Conservation (phyloP, 2,797 vertebrate genomes). For the Netta rufina region DNA sequence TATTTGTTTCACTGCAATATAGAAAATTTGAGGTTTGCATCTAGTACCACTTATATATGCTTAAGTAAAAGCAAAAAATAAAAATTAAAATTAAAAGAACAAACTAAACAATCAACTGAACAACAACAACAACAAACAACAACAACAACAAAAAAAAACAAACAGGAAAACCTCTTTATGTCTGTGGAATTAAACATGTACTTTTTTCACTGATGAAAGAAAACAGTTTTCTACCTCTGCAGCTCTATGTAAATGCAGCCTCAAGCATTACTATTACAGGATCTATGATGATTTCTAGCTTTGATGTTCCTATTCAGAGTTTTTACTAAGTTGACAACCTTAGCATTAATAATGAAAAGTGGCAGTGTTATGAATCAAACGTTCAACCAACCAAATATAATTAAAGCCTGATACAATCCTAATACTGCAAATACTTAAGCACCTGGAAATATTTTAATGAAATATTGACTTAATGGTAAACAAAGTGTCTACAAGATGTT, state of each 20-base stretch:
- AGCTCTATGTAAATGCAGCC: neutral
- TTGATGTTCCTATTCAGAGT: neutral
- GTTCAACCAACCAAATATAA: constrained; percentile 12
- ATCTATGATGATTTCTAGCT: constrained; percentile 3
- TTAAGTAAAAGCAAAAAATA: neutral
- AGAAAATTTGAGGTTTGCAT: neutral
- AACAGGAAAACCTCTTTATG: neutral
- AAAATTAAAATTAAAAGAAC: neutral
- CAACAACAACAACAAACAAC: neutral
- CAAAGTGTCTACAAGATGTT: neutral
- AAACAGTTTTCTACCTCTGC: neutral
- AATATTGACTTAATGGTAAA: neutral
- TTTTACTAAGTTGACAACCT: neutral
- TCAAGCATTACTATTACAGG: neutral
- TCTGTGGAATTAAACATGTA: neutral
- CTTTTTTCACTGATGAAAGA: neutral
- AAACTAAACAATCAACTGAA: too few species aligned
- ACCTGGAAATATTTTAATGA: neutral
- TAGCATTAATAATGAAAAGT: neutral
- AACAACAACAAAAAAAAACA: too few species aligned
- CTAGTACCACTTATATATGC: neutral
- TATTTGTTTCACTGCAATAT: neutral
- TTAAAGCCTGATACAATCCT: neutral
- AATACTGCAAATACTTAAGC: neutral
- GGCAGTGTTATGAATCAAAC: constrained; percentile 8